Evolutionary conservation across 2,113 vertebrate species (phyloP).

Genomic region (Donacobius atricapilla): DNA sequence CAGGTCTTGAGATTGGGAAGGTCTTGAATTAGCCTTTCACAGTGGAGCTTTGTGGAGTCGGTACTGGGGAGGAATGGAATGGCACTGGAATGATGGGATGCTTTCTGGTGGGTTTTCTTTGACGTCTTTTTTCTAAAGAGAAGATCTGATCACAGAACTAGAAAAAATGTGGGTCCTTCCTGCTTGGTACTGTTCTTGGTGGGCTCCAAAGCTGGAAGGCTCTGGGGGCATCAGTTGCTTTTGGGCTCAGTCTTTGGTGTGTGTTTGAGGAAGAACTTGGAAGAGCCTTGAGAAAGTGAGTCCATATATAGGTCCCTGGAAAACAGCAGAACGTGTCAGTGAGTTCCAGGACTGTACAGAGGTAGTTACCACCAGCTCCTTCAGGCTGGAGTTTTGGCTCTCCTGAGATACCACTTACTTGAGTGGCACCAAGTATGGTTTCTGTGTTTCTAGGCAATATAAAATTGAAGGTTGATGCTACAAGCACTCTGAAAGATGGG

Average conservation of each 20-base stretch:
- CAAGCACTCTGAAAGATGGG: neutral
- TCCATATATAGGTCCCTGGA: neutral
- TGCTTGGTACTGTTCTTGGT: neutral
- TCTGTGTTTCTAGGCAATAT: neutral
- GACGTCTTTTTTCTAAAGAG: neutral
- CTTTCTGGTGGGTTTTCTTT: neutral
- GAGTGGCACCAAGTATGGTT: neutral
- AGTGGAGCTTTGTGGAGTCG: neutral
- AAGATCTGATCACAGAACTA: neutral
- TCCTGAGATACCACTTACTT: neutral
- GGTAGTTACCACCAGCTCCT: rapidly evolving
- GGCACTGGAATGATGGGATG: neutral
- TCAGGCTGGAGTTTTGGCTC: neutral
- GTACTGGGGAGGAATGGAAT: neutral
- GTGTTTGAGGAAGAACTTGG: neutral
- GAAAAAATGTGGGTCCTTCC: neutral
- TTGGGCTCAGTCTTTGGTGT: neutral
- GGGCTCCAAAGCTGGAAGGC: neutral
- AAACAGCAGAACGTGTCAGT: neutral
- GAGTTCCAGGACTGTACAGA: neutral
- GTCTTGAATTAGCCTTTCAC: neutral
- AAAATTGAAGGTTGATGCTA: neutral
- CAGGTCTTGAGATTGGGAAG: neutral
- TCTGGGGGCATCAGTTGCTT: neutral
- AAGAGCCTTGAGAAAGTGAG: neutral